These are phyloP conservation scores for Bombus breviceps DNA, from an alignment of 1,140 invertebrate genomes.

Conservation along the genomic window DNA sequence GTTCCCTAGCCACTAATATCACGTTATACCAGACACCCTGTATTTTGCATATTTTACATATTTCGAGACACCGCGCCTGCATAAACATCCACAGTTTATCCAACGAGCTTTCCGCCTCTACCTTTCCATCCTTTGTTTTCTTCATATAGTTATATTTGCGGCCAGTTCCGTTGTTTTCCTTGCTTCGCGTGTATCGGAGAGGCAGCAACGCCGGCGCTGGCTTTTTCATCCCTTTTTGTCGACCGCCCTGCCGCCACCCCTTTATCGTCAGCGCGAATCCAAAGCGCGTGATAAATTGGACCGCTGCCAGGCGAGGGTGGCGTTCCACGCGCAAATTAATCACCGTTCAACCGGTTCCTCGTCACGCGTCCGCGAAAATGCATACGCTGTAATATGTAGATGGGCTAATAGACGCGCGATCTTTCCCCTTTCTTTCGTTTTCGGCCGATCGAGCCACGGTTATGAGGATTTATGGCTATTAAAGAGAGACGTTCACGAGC, in stretches of 20 bases:
- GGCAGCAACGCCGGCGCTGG: no score
- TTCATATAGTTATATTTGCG: background rate
- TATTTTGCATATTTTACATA: background rate
- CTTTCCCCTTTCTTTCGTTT: background rate
- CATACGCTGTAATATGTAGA: constrained; percentile 9
- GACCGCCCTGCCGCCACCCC: background rate
- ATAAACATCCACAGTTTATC: background rate
- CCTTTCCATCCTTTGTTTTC: background rate
- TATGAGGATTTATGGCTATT: background rate
- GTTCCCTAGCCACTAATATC: background rate
- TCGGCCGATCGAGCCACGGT: no score
- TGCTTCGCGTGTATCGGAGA: background rate
- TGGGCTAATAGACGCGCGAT: background rate
- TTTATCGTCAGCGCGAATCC: background rate
- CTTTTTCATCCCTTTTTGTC: constrained; percentile 42
- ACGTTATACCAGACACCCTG: background rate
- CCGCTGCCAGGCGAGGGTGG: constrained; percentile 6
- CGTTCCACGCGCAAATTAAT: constrained; percentile 31
- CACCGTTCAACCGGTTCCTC: constrained; percentile 31
- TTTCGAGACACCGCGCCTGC: background rate
- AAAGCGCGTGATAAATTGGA: constrained; percentile 36
- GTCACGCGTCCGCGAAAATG: constrained; percentile 6
- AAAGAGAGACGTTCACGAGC: background rate
- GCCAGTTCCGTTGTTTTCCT: background rate
- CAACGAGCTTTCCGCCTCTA: background rate